Evolutionary conservation across 2,888 invertebrate genomes (phyloP).

Genomic region (Asteroscopus sphinx): DNA sequence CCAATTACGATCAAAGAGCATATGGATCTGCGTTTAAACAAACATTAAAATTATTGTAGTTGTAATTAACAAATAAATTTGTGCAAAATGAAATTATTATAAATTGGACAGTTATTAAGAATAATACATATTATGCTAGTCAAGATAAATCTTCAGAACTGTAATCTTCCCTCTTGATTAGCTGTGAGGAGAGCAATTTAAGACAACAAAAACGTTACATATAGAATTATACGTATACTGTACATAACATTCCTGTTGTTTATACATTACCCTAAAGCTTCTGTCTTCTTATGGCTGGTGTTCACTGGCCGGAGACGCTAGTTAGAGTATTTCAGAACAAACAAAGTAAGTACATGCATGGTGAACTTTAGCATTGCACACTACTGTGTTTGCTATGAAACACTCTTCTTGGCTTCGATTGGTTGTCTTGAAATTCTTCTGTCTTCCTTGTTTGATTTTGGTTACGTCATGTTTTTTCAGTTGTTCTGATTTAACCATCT

Average conservation of each 20-base stretch:
- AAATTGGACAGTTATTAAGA: too few relatives aligned
- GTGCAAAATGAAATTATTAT: too few relatives aligned
- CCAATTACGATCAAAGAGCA: too few relatives aligned
- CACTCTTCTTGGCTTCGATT: constrained; percentile 68
- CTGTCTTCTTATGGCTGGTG: constrained; percentile 33
- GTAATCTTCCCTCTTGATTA: constrained; percentile 30
- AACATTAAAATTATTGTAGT: too few relatives aligned
- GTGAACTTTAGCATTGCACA: constrained; percentile 87
- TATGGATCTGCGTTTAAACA: too few relatives aligned
- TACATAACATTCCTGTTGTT: constrained; percentile 90
- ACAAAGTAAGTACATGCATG: constrained; percentile 90
- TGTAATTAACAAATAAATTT: too few relatives aligned
- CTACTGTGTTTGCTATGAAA: constrained; percentile 89
- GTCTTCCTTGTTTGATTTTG: neutral
- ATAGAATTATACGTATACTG: constrained; percentile 88
- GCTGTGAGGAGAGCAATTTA: constrained; percentile 87
- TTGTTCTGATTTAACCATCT: too few relatives aligned
- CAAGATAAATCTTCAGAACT: neutral
- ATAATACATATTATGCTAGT: too few relatives aligned
- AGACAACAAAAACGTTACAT: constrained; percentile 90
- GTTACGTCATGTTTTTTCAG: too few relatives aligned
- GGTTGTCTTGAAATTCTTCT: constrained; percentile 4
- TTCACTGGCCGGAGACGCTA: constrained; percentile 47
- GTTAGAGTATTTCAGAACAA: constrained; percentile 85
- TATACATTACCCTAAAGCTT: constrained; percentile 86